Conservation (phyloP, 2,888 invertebrate genomes). For the Nymphalis urticae region DNA sequence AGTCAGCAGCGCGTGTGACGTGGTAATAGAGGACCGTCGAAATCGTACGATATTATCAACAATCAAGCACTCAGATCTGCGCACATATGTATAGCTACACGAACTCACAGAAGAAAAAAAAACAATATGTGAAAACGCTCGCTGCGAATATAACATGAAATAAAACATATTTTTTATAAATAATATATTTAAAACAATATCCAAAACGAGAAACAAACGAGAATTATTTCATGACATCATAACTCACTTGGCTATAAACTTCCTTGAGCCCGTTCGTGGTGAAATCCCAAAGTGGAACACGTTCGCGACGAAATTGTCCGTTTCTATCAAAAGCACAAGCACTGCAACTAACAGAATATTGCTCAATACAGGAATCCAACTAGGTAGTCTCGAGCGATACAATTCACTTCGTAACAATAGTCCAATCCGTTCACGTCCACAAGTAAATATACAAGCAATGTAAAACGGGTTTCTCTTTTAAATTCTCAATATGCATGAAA, state of each 20-base stretch:
- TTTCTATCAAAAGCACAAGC: constrained; percentile 77
- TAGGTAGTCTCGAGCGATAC: constrained; percentile 59
- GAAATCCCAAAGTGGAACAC: constrained; percentile 79
- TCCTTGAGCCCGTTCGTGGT: constrained; percentile 81
- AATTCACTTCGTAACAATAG: constrained; percentile 53
- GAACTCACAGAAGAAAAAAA: background rate
- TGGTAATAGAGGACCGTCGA: constrained; percentile 25
- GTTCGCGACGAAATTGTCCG: constrained; percentile 75
- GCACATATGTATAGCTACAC: background rate
- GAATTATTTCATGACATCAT: constrained; percentile 24
- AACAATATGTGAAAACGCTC: background rate
- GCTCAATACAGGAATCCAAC: constrained; percentile 75
- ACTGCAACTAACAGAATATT: constrained; percentile 78
- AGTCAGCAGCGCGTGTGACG: constrained; percentile 33
- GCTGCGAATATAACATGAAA: background rate
- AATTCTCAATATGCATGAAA: constrained; percentile 52
- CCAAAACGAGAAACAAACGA: background rate
- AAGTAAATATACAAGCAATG: constrained; percentile 54
- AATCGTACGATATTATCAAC: constrained; percentile 22
- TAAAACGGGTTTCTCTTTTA: constrained; percentile 66
- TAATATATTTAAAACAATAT: constrained; percentile 10
- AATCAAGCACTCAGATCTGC: constrained; percentile 7
- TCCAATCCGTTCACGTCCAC: constrained; percentile 49
- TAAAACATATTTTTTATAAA: background rate
- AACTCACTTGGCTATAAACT: constrained; percentile 79